Percentiles rank a stretch among this genome's conserved stretches.
Conservation (phyloP, 1,140 invertebrate genomes). For the Papilio machaon region DNA sequence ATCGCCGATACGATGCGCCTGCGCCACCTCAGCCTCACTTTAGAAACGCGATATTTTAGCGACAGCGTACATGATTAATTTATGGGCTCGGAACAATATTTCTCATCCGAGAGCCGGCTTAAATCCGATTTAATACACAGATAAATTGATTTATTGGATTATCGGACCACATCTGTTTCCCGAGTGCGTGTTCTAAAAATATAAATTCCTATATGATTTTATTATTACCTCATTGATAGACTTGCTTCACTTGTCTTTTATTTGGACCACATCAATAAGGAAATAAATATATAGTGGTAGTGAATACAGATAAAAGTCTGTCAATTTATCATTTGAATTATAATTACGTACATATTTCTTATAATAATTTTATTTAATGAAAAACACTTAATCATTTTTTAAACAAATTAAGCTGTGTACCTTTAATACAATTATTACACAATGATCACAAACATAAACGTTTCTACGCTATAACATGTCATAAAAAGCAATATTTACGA, state of each 20-base stretch:
- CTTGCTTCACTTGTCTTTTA: background rate
- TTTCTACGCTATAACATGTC: conserved; percentile 44
- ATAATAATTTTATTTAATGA: background rate
- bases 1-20: conserved; percentile 65
- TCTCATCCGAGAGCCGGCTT: conserved; percentile 63
- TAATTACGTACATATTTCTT: background rate
- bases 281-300: background rate
- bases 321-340: background rate
- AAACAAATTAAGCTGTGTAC: conserved; percentile 12
- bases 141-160: conserved; percentile 76
- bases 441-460: conserved; percentile 45
- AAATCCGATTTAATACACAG: conserved; percentile 77
- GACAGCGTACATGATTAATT: conserved; percentile 81
- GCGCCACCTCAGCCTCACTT: conserved; percentile 63
- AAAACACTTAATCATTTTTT: conserved; percentile 1
- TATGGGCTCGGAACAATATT: conserved; percentile 75
- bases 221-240: conserved; percentile 10
- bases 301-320: background rate
- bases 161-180: conserved; percentile 38
- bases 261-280: background rate
- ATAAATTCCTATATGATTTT: conserved; percentile 1
- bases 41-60: conserved; percentile 77
- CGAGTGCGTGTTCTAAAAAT: conserved; percentile 1
- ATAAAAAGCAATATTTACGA: conserved; percentile 55
- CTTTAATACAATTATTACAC: conserved; percentile 43